A percentile compares a stretch with the other conserved stretches of the same genome.
Conservation (phyloP, 2,888 invertebrate species). For the Dicyrtoma fusca region DNA sequence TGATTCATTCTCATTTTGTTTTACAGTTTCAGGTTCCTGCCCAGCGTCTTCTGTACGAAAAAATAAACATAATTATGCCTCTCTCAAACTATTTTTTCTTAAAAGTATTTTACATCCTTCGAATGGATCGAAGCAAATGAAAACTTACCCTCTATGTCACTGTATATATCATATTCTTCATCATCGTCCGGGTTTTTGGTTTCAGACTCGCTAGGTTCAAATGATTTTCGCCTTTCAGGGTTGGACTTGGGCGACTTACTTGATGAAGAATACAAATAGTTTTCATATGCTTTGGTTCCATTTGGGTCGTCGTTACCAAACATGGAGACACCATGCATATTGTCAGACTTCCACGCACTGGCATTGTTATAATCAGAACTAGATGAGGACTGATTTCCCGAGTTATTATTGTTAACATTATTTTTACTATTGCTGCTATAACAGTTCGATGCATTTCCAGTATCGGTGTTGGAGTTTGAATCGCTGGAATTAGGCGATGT, state of each 20-base stretch:
- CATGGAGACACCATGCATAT: not conserved
- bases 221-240: not conserved
- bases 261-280: conserved; percentile 7
- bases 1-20: conserved; percentile 29
- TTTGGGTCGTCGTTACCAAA: conserved; percentile 16
- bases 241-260: conserved; percentile 20
- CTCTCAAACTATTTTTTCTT: not conserved
- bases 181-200: conserved; percentile 50
- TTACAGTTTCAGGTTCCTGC: not conserved
- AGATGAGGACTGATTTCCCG: not conserved
- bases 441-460: not conserved
- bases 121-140: not conserved
- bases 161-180: conserved; percentile 67
- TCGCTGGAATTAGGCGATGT: conserved; percentile 27
- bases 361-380: not conserved
- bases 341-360: not conserved
- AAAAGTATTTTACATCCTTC: too few species aligned
- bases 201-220: not conserved
- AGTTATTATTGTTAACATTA: conserved; percentile 6
- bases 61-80: not conserved
- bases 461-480: conserved; percentile 7
- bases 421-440: conserved; percentile 21
- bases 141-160: conserved; percentile 65
- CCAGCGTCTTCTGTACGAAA: conserved; percentile 22
- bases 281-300: conserved; percentile 32